phyloP scores from a whole-genome alignment of 2,888 invertebrate genomes.

The Phanerotoma sp. region DNA sequence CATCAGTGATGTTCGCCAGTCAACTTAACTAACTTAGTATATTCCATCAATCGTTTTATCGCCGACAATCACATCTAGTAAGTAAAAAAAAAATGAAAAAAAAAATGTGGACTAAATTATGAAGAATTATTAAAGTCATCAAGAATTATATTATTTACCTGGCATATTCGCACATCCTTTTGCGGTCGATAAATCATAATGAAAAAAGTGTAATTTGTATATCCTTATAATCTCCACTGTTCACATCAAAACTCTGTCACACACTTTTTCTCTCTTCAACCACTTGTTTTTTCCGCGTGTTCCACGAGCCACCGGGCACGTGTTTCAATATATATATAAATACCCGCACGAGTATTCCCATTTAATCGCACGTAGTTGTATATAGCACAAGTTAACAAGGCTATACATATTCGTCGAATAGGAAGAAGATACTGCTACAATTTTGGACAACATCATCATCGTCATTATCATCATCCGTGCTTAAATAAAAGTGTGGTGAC shows the following conservation, averaged over 20 bases:
- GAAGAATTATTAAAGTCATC: no score
- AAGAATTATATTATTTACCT: no score
- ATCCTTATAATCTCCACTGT: not conserved
- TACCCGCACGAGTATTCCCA: not conserved
- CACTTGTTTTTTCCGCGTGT: not conserved
- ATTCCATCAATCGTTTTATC: no score
- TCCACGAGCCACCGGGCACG: not conserved
- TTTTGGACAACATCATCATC: not conserved
- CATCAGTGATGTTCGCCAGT: no score
- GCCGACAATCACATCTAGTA: no score
- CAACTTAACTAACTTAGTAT: no score
- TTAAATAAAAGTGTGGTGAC: slow-evolving; percentile 7
- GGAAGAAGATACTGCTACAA: slow-evolving; percentile 1
- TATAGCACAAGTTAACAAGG: slow-evolving; percentile 11
- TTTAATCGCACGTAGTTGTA: slow-evolving; percentile 3
- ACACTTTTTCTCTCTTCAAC: not conserved
- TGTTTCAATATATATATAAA: not conserved
- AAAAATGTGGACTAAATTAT: no score
- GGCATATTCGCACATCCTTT: no score
- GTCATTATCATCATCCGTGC: not conserved
- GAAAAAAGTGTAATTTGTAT: not conserved
- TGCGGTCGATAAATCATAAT: no score
- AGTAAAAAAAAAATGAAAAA: no score
- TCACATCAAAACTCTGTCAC: not conserved
- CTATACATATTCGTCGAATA: slow-evolving; percentile 16